Evolutionary conservation across 2,888 invertebrate species (phyloP).

Genomic region (Troides aeacus): DNA sequence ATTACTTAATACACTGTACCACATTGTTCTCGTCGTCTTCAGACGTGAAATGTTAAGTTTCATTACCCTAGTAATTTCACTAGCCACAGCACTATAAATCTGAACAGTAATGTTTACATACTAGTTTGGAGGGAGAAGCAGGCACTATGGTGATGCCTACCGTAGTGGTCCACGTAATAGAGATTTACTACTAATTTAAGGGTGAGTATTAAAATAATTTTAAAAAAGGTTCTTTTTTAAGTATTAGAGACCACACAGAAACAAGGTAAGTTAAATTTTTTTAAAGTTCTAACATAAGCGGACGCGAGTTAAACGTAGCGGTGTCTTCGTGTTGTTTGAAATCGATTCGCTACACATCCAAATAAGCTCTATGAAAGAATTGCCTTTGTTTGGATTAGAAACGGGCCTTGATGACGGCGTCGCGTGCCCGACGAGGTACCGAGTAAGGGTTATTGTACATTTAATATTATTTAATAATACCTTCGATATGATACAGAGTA

Average conservation of each 20-base stretch:
- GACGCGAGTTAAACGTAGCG: conserved; percentile 41
- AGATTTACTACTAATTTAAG: too few species aligned
- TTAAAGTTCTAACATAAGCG: conserved; percentile 53
- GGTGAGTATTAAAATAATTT: too few species aligned
- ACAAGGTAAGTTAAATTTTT: background rate
- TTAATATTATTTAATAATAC: conserved; percentile 9
- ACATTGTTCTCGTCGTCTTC: too few species aligned
- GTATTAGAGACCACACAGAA: conserved; percentile 3
- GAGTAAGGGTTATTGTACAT: conserved; percentile 38
- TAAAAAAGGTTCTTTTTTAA: background rate
- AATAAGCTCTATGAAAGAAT: conserved; percentile 24
- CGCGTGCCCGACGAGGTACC: conserved; percentile 54
- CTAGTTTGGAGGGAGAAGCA: too few species aligned
- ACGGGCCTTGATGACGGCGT: conserved; percentile 50
- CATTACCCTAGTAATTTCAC: too few species aligned
- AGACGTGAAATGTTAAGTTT: too few species aligned
- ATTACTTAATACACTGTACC: too few species aligned
- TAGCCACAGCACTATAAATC: too few species aligned
- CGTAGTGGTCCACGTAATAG: too few species aligned
- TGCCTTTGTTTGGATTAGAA: conserved; percentile 49
- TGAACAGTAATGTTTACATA: too few species aligned
- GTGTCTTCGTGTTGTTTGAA: conserved; percentile 50
- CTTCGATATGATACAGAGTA: background rate
- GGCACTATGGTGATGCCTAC: too few species aligned
- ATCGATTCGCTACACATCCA: conserved; percentile 57